These are phyloP conservation scores for Spinus pinus DNA, from an alignment of 2,797 vertebrate species.

Conservation along the genomic window DNA sequence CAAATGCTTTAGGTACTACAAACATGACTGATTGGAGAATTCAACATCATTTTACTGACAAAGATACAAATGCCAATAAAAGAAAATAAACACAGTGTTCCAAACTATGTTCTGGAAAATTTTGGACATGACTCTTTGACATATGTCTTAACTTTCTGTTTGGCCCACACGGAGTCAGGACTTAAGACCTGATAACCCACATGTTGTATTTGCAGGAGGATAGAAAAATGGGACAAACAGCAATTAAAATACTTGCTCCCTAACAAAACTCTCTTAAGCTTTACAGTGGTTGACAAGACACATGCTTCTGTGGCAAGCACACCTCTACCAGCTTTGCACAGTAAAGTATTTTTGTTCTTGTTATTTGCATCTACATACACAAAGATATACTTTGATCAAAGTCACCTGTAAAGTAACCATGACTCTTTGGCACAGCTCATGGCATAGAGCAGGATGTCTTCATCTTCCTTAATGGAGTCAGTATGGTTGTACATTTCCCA, in stretches of 20 bases:
- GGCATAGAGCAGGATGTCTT: slow-evolving; percentile 41
- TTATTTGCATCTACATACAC: not conserved
- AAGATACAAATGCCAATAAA: not conserved
- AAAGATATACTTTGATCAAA: not conserved
- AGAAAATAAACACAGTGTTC: not conserved
- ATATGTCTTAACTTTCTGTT: not conserved
- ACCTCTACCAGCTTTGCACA: not conserved
- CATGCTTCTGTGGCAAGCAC: not conserved
- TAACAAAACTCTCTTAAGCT: not conserved
- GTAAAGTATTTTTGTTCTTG: not conserved
- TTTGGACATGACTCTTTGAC: not conserved
- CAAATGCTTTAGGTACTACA: not conserved
- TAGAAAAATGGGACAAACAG: not conserved
- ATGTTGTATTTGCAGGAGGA: not conserved
- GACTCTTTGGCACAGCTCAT: slow-evolving; percentile 76
- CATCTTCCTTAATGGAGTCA: not conserved
- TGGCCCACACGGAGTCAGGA: not conserved
- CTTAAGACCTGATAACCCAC: not conserved
- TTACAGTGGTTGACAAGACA: not conserved
- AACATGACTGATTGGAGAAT: not conserved
- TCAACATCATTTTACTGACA: not conserved
- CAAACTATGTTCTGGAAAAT: not conserved
- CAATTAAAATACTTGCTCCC: not conserved
- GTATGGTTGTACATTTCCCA: slow-evolving; percentile 62
- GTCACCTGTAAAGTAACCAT: slow-evolving; percentile 78